These are phyloP conservation scores for Eufriesea mexicana DNA, from an alignment of 1,140 invertebrate genomes.

Conservation along the genomic window DNA sequence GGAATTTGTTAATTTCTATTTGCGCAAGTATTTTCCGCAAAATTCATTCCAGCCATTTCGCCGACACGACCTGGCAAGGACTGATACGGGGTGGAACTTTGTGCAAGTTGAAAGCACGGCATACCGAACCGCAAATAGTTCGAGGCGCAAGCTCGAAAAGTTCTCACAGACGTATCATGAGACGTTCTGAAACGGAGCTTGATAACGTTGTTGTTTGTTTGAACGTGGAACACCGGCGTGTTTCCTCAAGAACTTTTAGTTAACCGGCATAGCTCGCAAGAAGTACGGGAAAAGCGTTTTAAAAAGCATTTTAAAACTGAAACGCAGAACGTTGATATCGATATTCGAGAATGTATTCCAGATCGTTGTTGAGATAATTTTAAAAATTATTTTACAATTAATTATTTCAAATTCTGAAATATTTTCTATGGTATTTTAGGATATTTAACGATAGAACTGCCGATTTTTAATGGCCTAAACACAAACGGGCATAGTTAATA, in stretches of 20 bases:
- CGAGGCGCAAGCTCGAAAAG: slow-evolving; percentile 53
- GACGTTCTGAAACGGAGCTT: slow-evolving; percentile 55
- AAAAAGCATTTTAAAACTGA: not conserved
- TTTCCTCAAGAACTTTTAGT: slow-evolving; percentile 59
- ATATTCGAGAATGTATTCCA: no score
- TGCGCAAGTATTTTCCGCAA: slow-evolving; percentile 32
- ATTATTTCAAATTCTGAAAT: not conserved
- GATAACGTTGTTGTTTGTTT: slow-evolving; percentile 63
- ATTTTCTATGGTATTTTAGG: no score
- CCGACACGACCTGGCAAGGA: slow-evolving; percentile 44
- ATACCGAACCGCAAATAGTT: slow-evolving; percentile 61
- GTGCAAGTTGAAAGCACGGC: slow-evolving; percentile 54
- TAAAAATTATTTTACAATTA: not conserved
- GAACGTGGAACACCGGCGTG: slow-evolving; percentile 39
- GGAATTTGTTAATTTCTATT: slow-evolving; percentile 48
- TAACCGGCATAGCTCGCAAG: not conserved
- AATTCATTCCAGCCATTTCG: slow-evolving; percentile 38
- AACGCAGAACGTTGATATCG: not conserved
- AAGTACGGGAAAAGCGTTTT: not conserved
- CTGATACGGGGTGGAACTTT: slow-evolving; percentile 58
- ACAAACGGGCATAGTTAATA: no score
- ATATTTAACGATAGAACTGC: no score
- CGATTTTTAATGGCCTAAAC: no score
- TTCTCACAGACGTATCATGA: slow-evolving; percentile 66
- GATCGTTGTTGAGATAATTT: not conserved